Base-by-base conservation (phyloP, 1,140 invertebrate species). In the Formica selysi region DNA sequence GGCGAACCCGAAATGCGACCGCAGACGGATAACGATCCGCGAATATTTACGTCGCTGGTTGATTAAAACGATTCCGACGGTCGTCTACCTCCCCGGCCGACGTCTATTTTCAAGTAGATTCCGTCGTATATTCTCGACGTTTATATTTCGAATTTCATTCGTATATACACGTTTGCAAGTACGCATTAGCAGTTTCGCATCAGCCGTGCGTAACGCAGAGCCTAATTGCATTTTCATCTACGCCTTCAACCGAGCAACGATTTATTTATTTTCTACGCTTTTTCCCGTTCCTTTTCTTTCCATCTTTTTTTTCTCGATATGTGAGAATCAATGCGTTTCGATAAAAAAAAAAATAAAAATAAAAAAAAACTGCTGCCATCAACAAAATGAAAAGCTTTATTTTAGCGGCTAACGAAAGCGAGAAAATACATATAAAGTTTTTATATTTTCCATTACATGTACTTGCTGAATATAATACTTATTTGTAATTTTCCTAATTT, bases 161-260 rank as follows among this genome's bases (percentile, higher is more conserved):
- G 67, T 64, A 41, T 32, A 26, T 19, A 73, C n/a, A 26, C 22
- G 64, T 51, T 51, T 19, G 16, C 16, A 51, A 51, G 48, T 2
- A 74, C 44, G 38, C 29, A 62, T 73, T 32, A 32, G 86, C 74
- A 61, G 70, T 81, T 90, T 91, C 84, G 68, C 89, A 59, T 85
- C 89, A 81, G 87, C 87, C 87, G 84, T 61, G 89, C 81, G 81
- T 79, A 90, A 89, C 90, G 65, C 64, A 78, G 26, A 71, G 71
- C 44, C 86, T 88, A 90, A 91, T 90, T 90, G 84, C 78, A 90
- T 91, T 90, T 89, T 91, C 90, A 89, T 76, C 87, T 78, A 84
- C 44, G 84, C 59, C 44, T 73, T 29, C 61, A 70, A 44, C 61
- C 32, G 57, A n/a, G 13, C 61, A 88, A 76, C 70, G 61, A 79